Base-by-base conservation (phyloP, 1,140 invertebrate species). In the Dufourea novaeangliae region DNA sequence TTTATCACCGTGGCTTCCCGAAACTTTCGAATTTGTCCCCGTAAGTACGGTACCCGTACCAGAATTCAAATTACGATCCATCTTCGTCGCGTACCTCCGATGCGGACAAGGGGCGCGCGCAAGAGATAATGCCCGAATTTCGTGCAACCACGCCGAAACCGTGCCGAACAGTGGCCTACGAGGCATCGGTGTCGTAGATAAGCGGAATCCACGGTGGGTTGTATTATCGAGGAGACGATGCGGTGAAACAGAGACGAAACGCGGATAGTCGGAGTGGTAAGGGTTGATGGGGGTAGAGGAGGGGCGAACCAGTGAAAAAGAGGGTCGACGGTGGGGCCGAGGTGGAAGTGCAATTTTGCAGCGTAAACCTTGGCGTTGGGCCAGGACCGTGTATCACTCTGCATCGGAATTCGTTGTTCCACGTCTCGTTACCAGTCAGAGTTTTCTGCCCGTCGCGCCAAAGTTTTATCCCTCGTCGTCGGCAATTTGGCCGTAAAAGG, bases 321-420 rank as follows among this genome's bases (percentile, higher is more conserved):
- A 67, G 71, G 72, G 69, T 52, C 69, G 68, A 44, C 37, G 72
- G 70, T 46, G 54, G 64, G 71, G 5, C 64, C 79, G 79, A 71
- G 84, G 86, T 75, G 83, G 80, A 80, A 82, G 87, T 79, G 86
- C 86, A 88, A 89, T 88, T 89, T 88, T 86, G 83, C 87, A 89
- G 82, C 84, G 84, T 83, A 87, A 88, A 88, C 81, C 81, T 86
- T 89, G 88, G 88, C 88, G 76, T 29, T 52, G 80, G 64, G 87
- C 88, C 88, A 89, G 79, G 67, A 66, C 82, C 88, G 85, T 88
- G 87, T 88, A 89, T 89, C 88, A 89, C 86, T 87, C 83, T 72
- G 83, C 87, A 89, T 88, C 80, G 88, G 88, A 89, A 89, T 89
- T 87, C 88, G 87, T 88, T 88, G 88, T 89, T 88, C 84, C 87